A percentile compares a stretch with the other conserved stretches of the same genome.
Evolutionary conservation across 1,140 invertebrate species (phyloP).

Genomic region (Drosophila elegans): DNA sequence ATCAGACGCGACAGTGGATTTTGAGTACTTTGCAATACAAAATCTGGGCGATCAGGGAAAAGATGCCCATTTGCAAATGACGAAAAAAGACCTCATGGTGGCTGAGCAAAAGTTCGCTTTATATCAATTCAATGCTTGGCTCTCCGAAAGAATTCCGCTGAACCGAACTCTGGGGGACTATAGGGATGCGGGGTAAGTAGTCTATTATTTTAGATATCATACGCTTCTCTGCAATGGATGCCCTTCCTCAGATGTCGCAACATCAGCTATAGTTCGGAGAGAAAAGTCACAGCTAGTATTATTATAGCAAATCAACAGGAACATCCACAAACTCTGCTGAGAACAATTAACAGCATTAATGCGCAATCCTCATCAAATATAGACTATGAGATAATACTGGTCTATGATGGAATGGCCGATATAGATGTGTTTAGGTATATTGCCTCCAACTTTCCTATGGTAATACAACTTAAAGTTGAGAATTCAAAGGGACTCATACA

Average conservation of each 20-base stretch:
- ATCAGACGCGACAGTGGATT: not conserved
- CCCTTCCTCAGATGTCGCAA: not conserved
- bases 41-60: conserved; percentile 1
- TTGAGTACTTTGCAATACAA: conserved; percentile 1
- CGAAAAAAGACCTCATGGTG: not conserved
- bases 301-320: conserved; percentile 97
- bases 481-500: conserved; percentile 92
- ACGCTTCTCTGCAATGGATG: not conserved
- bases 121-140: conserved; percentile 31
- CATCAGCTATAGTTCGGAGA: not conserved
- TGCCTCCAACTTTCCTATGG: conserved; percentile 50
- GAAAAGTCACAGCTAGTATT: conserved; percentile 91
- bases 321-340: conserved; percentile 93
- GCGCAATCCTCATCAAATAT: conserved; percentile 91
- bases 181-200: conserved; percentile 5
- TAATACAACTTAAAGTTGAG: conserved; percentile 5
- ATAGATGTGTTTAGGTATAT: conserved; percentile 86
- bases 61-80: conserved; percentile 3
- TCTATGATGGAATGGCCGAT: conserved; percentile 92
- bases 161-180: conserved; percentile 7
- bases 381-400: conserved; percentile 94
- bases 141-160: conserved; percentile 27
- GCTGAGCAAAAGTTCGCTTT: not conserved
- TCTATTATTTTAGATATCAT: not conserved
- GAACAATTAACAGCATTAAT: conserved; percentile 92